A percentile compares a stretch with the other conserved stretches of the same genome.
Evolutionary conservation across 2,113 vertebrate genomes (phyloP).

Genomic region (Uropsilus gracilis): DNA sequence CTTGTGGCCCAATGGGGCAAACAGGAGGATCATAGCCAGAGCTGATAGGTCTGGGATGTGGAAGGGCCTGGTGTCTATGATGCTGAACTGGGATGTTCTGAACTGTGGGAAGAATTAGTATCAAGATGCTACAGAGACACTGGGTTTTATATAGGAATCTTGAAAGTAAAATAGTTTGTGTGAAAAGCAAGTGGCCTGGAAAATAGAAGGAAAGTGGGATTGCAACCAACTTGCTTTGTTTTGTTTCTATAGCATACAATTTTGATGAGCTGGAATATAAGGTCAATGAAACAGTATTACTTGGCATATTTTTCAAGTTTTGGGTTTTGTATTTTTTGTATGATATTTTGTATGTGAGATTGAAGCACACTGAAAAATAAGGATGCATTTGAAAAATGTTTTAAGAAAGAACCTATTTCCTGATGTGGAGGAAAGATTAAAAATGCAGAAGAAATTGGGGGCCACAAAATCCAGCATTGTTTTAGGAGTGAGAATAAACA

Average conservation of each 20-base stretch:
- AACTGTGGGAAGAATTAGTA: neutral
- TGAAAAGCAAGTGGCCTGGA: neutral
- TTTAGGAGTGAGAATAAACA: neutral
- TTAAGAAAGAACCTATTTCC: slow-evolving; percentile 4
- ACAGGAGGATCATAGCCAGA: neutral
- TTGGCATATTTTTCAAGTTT: neutral
- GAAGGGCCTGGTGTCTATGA: neutral
- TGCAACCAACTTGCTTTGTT: neutral
- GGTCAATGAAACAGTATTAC: neutral
- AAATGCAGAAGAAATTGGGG: slow-evolving; percentile 1
- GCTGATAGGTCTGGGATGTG: neutral
- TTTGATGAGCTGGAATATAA: neutral
- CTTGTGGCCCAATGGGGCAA: neutral
- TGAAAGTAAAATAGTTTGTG: neutral
- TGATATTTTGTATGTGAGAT: slow-evolving; percentile 23
- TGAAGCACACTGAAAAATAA: neutral
- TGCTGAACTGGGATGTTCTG: neutral
- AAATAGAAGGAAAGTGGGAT: neutral
- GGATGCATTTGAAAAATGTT: neutral
- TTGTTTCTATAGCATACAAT: neutral
- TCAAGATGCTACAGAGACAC: neutral
- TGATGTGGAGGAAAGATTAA: slow-evolving; percentile 3
- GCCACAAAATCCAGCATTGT: neutral
- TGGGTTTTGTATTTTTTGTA: neutral
- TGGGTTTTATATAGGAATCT: neutral